phyloP scores from a whole-genome alignment of 2,113 vertebrate species.

The Anhinga rufa region DNA sequence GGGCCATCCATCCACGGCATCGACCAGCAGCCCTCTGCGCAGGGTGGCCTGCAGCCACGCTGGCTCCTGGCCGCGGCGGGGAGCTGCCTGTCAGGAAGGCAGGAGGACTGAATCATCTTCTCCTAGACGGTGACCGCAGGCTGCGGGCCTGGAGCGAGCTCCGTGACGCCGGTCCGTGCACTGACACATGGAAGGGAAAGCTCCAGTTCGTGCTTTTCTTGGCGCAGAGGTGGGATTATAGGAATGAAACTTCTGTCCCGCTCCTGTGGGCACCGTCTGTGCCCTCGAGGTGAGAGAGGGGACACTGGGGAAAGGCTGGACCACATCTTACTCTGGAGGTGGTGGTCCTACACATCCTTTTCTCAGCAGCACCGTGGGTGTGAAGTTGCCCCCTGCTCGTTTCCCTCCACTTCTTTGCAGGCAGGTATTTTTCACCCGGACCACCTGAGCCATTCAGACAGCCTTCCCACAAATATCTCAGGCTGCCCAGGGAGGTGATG shows the following conservation, averaged over 20 bases:
- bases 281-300: background rate
- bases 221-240: background rate
- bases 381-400: background rate
- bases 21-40: background rate
- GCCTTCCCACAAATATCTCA: background rate
- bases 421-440: background rate
- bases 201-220: background rate
- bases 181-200: background rate
- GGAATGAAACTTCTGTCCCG: background rate
- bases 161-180: accelerated
- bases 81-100: background rate
- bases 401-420: too few species aligned
- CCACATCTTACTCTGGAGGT: background rate
- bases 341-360: background rate
- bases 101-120: background rate
- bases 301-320: background rate
- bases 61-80: too few species aligned
- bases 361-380: background rate
- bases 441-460: background rate
- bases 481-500: background rate
- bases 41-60: background rate
- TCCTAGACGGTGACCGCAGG: background rate
- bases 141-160: background rate
- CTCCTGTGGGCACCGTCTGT: background rate
- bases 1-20: background rate